Conservation (phyloP, 2,888 invertebrate species). For the Stramonita haemastoma region DNA sequence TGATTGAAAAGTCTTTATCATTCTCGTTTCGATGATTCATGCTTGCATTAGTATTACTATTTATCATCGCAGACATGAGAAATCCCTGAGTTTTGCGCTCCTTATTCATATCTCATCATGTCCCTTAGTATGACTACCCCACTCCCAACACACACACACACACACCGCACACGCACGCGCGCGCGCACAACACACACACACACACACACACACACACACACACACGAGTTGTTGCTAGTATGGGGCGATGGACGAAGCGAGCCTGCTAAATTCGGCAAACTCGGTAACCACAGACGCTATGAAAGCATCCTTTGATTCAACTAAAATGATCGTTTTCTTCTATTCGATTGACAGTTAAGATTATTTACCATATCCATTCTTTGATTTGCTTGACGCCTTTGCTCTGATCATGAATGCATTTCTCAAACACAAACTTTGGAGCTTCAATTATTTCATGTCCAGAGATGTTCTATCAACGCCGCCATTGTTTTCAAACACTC, state of each 20-base stretch:
- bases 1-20: too few relatives aligned
- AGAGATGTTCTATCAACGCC: slow-evolving; percentile 43
- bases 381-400: background rate
- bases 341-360: background rate
- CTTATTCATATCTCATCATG: too few relatives aligned
- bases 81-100: too few relatives aligned
- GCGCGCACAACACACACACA: background rate
- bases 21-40: too few relatives aligned
- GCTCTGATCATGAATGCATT: background rate
- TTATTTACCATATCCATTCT: background rate
- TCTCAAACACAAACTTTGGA: background rate
- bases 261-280: background rate
- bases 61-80: too few relatives aligned
- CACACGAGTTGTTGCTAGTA: background rate
- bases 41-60: too few relatives aligned
- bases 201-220: slow-evolving; percentile 16
- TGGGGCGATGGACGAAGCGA: too few relatives aligned
- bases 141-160: too few relatives aligned
- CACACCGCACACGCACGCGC: background rate
- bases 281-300: slow-evolving; percentile 21
- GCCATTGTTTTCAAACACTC: slow-evolving; percentile 49
- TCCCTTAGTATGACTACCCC: too few relatives aligned
- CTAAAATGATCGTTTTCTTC: background rate
- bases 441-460: slow-evolving; percentile 36
- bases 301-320: too few relatives aligned